Evolutionary conservation across 2,888 invertebrate species (phyloP).

Genomic region (Hylaea fasciaria): DNA sequence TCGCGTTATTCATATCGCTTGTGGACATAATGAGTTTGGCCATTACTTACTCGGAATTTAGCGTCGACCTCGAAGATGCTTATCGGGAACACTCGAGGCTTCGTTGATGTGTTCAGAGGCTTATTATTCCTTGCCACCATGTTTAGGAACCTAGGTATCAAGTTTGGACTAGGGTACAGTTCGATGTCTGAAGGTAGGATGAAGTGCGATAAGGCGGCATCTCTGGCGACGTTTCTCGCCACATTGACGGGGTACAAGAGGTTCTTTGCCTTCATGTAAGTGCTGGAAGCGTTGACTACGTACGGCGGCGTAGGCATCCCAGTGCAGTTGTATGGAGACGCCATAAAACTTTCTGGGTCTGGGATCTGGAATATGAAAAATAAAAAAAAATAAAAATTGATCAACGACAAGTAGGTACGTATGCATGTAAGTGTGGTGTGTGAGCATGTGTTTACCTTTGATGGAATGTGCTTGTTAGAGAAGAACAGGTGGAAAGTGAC

Average conservation of each 20-base stretch:
- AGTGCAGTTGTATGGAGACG: constrained; percentile 89
- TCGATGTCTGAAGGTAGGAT: constrained; percentile 95
- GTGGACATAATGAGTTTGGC: not conserved
- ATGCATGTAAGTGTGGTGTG: not conserved
- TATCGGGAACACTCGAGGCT: constrained; percentile 92
- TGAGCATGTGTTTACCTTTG: constrained; percentile 50
- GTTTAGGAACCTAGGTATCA: constrained; percentile 92
- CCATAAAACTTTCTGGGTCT: constrained; percentile 85
- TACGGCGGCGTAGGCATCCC: constrained; percentile 88
- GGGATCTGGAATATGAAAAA: constrained; percentile 85
- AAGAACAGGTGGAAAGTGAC: constrained; percentile 96
- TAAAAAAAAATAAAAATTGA: too few species aligned
- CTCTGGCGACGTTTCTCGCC: constrained; percentile 94
- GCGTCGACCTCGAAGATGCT: constrained; percentile 94
- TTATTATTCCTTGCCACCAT: constrained; percentile 91
- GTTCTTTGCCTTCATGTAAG: constrained; percentile 92
- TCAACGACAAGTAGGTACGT: too few species aligned
- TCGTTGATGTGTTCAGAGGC: constrained; percentile 84
- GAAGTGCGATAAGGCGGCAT: constrained; percentile 92
- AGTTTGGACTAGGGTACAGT: constrained; percentile 93
- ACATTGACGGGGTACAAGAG: constrained; percentile 96
- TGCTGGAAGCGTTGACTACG: constrained; percentile 85
- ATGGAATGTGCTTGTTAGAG: constrained; percentile 93
- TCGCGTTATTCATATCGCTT: too few species aligned
- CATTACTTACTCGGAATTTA: constrained; percentile 68